phyloP scores from a whole-genome alignment of 2,113 vertebrate species.

The Petrocephalus microphthalmus region DNA sequence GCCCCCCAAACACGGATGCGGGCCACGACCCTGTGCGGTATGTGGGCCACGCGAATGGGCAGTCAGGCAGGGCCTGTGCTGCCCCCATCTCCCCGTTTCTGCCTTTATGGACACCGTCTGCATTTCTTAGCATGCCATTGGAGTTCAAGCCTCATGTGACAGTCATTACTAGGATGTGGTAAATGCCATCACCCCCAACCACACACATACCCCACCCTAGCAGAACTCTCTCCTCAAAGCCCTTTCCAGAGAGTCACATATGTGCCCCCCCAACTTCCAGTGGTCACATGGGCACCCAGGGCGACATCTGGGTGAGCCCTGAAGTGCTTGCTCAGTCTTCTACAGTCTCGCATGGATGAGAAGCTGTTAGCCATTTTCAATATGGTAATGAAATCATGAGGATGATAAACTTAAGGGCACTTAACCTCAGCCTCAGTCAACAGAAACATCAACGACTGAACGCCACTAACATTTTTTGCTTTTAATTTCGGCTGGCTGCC shows the following conservation, averaged over 20 bases:
- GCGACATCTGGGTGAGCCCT: background rate
- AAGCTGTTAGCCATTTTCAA: background rate
- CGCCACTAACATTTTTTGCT: background rate
- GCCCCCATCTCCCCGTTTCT: too few relatives aligned
- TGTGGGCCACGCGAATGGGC: background rate
- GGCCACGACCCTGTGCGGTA: background rate
- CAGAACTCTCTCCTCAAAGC: background rate
- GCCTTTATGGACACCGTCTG: too few relatives aligned
- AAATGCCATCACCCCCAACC: background rate
- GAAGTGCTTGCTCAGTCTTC: background rate
- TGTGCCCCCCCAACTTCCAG: background rate
- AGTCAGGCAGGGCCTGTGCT: too few relatives aligned
- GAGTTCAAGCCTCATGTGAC: background rate
- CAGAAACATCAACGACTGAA: background rate
- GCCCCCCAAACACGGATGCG: background rate
- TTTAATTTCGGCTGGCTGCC: background rate
- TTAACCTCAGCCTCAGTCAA: background rate
- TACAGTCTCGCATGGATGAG: background rate
- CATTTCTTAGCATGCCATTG: too few relatives aligned
- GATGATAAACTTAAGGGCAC: background rate
- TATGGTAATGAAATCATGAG: background rate
- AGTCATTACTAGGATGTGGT: background rate
- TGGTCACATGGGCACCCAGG: background rate
- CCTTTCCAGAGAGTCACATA: background rate
- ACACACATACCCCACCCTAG: background rate